Base-by-base conservation (phyloP, 2,888 invertebrate genomes). In the Hedychridium roseum region DNA sequence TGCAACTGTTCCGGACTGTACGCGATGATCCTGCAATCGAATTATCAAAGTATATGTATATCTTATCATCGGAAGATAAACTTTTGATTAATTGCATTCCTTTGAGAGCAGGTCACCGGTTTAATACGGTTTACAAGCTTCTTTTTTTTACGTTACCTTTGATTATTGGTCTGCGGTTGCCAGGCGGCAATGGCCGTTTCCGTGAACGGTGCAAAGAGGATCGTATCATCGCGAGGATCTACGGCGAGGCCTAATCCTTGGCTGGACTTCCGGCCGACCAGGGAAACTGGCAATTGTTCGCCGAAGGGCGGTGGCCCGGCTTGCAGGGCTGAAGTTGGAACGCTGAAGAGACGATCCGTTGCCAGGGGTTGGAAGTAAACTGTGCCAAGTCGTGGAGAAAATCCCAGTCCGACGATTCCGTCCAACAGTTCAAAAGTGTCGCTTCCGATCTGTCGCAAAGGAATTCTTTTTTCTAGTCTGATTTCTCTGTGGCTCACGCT, bases 221-320 rank as follows among this genome's bases (percentile, higher is more conserved):
- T 83, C 26, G 88, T 87, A 50, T 90, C 88, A 60, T 90, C 90
- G 0, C 82, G 80, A 0, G 87, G 86, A 57, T 91, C 88, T 0
- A 91, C 84, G 0, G 88, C 84, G 14, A 92, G 69, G 0, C 89
- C 89, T 4, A 92, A 82, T 2, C 92, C 92, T 75, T 92, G 92
- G 0, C 92, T 92, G 0, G 92, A 90, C 77, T 93, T 92, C 68
- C 87, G 88, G 0, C 92, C 92, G 9, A 91, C 89, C 34, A 92
- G 80, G 53, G 86, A 85, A 0, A 92, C 88, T 0, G 91, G 91
- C 40, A 92, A 75, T 55, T 87, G 86, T 32, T 88, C 85, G 26
- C 86, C 87, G 60, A 86, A 86, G 0, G 87, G 85, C 1, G 86
- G 83, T 0, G 92, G 91, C 1, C 92, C 92, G 1, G 88, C 84